Conservation (phyloP, 2,888 invertebrate species). For the Odontothrips loti region DNA sequence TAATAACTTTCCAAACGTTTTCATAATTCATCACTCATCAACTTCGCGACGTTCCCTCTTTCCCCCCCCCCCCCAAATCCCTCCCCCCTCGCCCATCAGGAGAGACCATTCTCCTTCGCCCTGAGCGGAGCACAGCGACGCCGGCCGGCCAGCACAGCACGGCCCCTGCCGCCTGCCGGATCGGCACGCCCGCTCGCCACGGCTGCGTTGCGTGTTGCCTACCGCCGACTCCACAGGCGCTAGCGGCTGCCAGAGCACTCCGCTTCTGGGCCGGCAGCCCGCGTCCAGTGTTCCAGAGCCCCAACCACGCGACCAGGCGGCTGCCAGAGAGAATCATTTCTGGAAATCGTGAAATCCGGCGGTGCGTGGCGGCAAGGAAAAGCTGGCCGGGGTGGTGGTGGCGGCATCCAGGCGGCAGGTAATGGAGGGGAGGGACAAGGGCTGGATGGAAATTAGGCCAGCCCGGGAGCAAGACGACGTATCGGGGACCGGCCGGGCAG, state of each 20-base stretch:
- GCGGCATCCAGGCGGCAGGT: no score
- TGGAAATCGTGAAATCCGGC: no score
- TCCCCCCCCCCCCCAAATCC: not conserved
- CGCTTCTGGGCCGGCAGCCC: no score
- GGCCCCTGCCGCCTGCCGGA: not conserved
- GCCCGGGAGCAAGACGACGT: not conserved
- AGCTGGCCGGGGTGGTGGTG: not conserved
- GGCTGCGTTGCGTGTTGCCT: not conserved
- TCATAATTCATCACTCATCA: constrained; percentile 25
- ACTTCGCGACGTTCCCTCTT: not conserved
- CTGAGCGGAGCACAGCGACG: not conserved
- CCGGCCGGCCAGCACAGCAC: not conserved
- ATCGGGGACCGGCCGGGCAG: not conserved
- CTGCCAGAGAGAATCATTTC: no score
- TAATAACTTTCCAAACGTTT: constrained; percentile 25
- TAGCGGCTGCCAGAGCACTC: not conserved
- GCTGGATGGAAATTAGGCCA: not conserved
- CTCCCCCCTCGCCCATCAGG: not conserved
- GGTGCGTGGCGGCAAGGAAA: no score
- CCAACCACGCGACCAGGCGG: no score
- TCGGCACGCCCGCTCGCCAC: not conserved
- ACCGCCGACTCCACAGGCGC: not conserved
- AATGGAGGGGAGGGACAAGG: not conserved
- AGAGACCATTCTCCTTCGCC: not conserved
- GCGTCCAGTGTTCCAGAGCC: no score